A percentile compares a stretch with the other conserved stretches of the same genome.
Evolutionary conservation across 2,888 invertebrate genomes (phyloP).

Genomic region (Amblyjoppa fuscipennis): DNA sequence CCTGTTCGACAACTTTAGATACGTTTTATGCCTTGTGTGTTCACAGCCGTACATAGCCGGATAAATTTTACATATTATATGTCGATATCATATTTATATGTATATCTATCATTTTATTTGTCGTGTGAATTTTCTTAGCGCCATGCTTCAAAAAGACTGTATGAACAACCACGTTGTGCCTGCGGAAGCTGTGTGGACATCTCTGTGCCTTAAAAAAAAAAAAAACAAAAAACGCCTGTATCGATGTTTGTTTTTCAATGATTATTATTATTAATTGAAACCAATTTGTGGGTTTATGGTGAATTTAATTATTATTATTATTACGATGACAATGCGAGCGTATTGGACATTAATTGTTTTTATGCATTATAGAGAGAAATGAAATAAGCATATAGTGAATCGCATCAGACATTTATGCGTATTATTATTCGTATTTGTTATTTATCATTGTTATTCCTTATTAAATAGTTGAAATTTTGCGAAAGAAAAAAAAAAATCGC

Average conservation of each 20-base stretch:
- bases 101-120: constrained; percentile 45
- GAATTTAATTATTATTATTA: constrained; percentile 51
- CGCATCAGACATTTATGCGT: constrained; percentile 61
- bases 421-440: constrained; percentile 41
- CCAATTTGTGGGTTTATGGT: constrained; percentile 46
- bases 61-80: constrained; percentile 35
- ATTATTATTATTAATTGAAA: constrained; percentile 56
- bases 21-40: constrained; percentile 59
- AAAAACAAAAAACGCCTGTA: constrained; percentile 65
- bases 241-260: constrained; percentile 64
- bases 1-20: constrained; percentile 48
- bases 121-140: constrained; percentile 66
- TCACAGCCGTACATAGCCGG: constrained; percentile 67
- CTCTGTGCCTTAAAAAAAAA: constrained; percentile 68
- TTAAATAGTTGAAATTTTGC: constrained; percentile 39
- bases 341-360: constrained; percentile 56
- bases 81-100: constrained; percentile 39
- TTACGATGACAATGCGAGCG: constrained; percentile 62
- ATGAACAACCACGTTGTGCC: constrained; percentile 71
- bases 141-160: constrained; percentile 69
- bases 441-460: constrained; percentile 40
- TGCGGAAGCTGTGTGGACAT: constrained; percentile 73
- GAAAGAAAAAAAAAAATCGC: constrained; percentile 27
- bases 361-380: constrained; percentile 60
- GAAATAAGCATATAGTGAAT: constrained; percentile 59